These are phyloP conservation scores for Phortica magna DNA, from an alignment of 2,888 invertebrate genomes.

Conservation along the genomic window DNA sequence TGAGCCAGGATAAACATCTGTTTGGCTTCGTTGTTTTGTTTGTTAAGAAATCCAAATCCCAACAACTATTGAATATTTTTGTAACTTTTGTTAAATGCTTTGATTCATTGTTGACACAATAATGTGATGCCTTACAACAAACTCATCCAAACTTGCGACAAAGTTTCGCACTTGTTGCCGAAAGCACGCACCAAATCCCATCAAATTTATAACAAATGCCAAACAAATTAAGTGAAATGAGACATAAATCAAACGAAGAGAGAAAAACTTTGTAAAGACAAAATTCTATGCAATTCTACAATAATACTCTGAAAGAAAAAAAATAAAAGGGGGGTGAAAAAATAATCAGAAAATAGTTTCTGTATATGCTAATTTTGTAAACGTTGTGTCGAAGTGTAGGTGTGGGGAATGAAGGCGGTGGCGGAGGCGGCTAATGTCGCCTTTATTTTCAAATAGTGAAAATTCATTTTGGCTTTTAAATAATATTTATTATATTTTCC, in stretches of 20 bases:
- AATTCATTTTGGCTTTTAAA: not conserved
- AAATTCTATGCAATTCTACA: not conserved
- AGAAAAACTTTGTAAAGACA: not conserved
- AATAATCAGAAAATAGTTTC: not conserved
- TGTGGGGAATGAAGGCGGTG: not conserved
- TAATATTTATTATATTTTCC: slow-evolving; percentile 8
- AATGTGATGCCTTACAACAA: too few relatives aligned
- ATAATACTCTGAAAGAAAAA: not conserved
- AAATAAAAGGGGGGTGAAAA: not conserved
- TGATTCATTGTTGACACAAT: too few relatives aligned
- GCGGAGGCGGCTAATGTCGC: not conserved
- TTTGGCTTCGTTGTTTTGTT: too few relatives aligned
- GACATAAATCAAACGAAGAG: slow-evolving; percentile 1
- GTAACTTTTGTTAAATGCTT: too few relatives aligned
- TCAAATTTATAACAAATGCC: slow-evolving; percentile 11
- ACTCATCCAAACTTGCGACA: not conserved
- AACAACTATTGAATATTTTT: too few relatives aligned
- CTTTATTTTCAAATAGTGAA: not conserved
- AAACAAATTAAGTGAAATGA: slow-evolving; percentile 7
- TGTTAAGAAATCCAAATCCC: too few relatives aligned
- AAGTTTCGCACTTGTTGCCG: slow-evolving; percentile 9
- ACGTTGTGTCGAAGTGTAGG: not conserved
- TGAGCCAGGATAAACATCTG: too few relatives aligned
- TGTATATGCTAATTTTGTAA: not conserved
- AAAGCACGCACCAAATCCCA: not conserved